Percentiles rank a stretch among this genome's conserved stretches.
Conservation (phyloP, 2,797 vertebrate genomes). For the Labeo calbasu region DNA sequence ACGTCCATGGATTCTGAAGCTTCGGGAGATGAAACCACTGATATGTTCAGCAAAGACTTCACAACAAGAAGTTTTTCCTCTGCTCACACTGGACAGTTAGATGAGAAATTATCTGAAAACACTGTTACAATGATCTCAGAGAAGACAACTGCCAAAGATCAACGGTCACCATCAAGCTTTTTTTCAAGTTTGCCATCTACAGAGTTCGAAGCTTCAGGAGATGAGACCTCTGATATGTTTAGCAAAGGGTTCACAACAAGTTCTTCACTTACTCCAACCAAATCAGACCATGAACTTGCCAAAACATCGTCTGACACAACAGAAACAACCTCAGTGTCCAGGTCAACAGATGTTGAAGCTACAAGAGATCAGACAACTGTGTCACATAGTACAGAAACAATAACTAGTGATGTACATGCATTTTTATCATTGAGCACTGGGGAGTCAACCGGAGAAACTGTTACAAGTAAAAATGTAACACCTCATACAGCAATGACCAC, state of each 20-base stretch:
- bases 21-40: neutral
- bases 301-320: neutral
- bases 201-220: slow-evolving; percentile 48
- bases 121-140: too few relatives aligned
- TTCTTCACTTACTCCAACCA: neutral
- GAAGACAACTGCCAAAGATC: too few relatives aligned
- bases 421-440: too few relatives aligned
- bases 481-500: too few relatives aligned
- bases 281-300: neutral
- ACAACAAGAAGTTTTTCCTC: too few relatives aligned
- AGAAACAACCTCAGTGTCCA: neutral
- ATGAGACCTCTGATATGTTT: slow-evolving; percentile 1
- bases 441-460: neutral
- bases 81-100: too few relatives aligned
- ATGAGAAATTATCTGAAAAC: too few relatives aligned
- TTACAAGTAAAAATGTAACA: neutral
- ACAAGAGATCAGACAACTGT: neutral
- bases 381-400: neutral
- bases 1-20: neutral
- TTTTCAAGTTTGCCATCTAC: neutral
- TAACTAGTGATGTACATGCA: neutral
- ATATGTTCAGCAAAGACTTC: neutral
- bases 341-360: too few relatives aligned
- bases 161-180: too few relatives aligned
- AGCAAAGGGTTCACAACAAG: neutral